Percentiles rank a stretch among this genome's conserved stretches.
These are phyloP conservation scores for Pyrrhosoma nymphula DNA, from an alignment of 2,888 invertebrate species.

Conservation along the genomic window DNA sequence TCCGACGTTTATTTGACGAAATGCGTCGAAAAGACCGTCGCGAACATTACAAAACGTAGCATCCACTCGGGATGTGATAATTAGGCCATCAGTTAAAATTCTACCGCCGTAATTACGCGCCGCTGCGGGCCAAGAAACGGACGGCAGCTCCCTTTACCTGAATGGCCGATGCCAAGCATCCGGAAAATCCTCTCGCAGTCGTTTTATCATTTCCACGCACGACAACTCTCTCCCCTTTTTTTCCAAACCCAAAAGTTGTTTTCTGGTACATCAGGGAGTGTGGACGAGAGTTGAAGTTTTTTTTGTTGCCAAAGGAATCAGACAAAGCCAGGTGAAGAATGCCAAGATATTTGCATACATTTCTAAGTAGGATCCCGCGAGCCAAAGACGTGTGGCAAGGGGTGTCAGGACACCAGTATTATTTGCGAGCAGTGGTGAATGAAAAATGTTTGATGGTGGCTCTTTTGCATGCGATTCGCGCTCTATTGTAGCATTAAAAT, in stretches of 20 bases:
- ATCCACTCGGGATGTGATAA: conserved; percentile 46
- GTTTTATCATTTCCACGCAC: not conserved
- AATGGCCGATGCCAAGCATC: conserved; percentile 50
- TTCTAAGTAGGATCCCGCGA: too few species aligned
- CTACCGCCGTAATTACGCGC: conserved; percentile 14
- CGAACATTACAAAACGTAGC: not conserved
- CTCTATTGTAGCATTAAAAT: too few species aligned
- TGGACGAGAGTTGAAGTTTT: too few species aligned
- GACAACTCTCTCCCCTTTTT: not conserved
- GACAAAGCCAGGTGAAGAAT: too few species aligned
- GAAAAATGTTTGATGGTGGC: not conserved
- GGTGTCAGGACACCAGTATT: too few species aligned
- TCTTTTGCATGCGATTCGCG: too few species aligned
- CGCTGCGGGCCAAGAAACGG: not conserved
- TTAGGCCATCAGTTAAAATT: conserved; percentile 44
- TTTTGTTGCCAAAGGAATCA: too few species aligned
- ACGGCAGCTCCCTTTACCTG: not conserved
- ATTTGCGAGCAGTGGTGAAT: too few species aligned
- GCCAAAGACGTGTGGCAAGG: too few species aligned
- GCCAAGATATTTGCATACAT: too few species aligned
- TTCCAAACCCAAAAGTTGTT: not conserved
- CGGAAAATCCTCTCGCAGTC: not conserved
- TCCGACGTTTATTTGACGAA: conserved; percentile 44
- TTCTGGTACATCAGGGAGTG: not conserved
- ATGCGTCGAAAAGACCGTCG: conserved; percentile 39